Evolutionary conservation across 2,113 vertebrate genomes (phyloP), one percentile per base, ranked within the genome.

Genomic region (Archocentrus centrarchus): DNA sequence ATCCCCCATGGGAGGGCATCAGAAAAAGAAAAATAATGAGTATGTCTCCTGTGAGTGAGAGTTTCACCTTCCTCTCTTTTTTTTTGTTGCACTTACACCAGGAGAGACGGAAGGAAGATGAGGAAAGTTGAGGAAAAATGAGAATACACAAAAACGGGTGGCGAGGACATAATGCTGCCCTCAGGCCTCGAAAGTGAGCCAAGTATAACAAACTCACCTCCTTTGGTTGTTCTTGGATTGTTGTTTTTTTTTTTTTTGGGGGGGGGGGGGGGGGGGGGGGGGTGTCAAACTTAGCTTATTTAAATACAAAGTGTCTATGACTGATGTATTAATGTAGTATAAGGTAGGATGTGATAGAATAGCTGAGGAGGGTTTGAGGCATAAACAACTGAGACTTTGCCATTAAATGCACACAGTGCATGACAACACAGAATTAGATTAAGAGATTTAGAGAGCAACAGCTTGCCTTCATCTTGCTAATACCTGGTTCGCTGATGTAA

Each of bases 1-100:
- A 20, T 44, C 59, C 64, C 80, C 79, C 62, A 57, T 44, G 75
- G 64, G 64, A 85, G 57, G 7, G 6, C 11, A 20, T 80, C 82
- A 81, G 53, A 81, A 84, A 84, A 70, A 79, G 75, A 87, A 63
- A 84, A 86, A 87, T 88, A 88, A 88, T 75, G 81, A 84, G 24
- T n/a, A n/a, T 58, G 77, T 70, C 18, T 78, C 62, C 80, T 82
- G 77, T 80, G 77, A 85, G 20, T 62, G 57, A 66, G 35, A 59
- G 32, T 87, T 82, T 84, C 70, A 58, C 76, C 77, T 81, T 14
- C 27, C 9, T 68, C 3, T 24, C 22, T 4, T 18, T 70, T 13
- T 73, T 53, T 20, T 13, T 32, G 10, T 8, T 73, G 47, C 27
- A 22, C 53, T 57, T 58, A 35, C 50, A 59, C 4, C 2, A 22